Conservation (phyloP, 2,113 vertebrate species). For the Martes martes region DNA sequence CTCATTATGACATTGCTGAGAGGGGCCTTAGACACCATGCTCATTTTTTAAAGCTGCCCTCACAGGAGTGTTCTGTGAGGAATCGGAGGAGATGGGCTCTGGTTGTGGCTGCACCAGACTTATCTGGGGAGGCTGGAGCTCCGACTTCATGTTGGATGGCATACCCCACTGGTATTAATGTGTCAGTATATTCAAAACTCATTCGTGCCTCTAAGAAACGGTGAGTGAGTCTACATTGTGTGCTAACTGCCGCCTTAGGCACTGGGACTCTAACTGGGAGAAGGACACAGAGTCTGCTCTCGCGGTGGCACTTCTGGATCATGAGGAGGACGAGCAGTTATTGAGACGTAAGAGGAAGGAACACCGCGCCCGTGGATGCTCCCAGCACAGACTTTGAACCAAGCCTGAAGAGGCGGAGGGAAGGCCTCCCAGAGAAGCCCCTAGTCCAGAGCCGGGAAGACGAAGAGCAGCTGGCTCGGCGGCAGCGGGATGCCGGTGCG, state of each 20-base stretch:
- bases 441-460: not conserved
- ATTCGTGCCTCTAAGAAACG: not conserved
- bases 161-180: not conserved
- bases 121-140: rapidly evolving
- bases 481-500: too few species aligned
- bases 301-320: rapidly evolving
- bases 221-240: rapidly evolving
- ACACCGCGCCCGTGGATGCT: rapidly evolving
- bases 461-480: not conserved
- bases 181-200: not conserved
- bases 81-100: not conserved
- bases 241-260: not conserved
- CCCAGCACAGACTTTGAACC: rapidly evolving
- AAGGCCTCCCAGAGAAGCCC: not conserved
- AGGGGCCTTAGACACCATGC: rapidly evolving
- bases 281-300: not conserved
- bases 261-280: rapidly evolving
- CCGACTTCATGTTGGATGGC: not conserved
- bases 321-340: rapidly evolving
- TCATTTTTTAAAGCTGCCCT: not conserved
- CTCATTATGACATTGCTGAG: not conserved
- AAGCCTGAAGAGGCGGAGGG: rapidly evolving
- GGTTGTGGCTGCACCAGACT: not conserved
- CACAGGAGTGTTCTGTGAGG: rapidly evolving
- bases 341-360: rapidly evolving